A percentile compares a stretch with the other conserved stretches of the same genome.
Evolutionary conservation across 2,797 vertebrate genomes (phyloP).

Genomic region (Coreius guichenoti): DNA sequence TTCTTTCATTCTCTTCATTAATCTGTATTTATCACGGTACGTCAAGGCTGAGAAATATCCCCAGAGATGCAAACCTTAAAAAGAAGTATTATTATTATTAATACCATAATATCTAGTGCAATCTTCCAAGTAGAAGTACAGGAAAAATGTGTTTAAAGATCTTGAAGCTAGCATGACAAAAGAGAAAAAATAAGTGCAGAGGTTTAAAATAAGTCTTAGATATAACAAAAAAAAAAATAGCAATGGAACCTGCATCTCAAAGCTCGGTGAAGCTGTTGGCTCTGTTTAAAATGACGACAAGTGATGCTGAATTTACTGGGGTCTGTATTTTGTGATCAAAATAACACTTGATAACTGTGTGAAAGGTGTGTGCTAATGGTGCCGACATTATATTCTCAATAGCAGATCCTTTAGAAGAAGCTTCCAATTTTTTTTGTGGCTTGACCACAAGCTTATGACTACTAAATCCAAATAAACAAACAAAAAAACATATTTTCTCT

Average conservation of each 20-base stretch:
- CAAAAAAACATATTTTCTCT: conserved; percentile 60
- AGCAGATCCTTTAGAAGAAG: conserved; percentile 63
- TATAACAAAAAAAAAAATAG: conserved; percentile 28
- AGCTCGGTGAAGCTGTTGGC: conserved; percentile 56
- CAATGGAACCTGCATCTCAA: conserved; percentile 65
- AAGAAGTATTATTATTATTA: conserved; percentile 46
- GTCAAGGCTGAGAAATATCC: conserved; percentile 60
- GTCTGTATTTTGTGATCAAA: conserved; percentile 37
- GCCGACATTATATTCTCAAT: conserved; percentile 39
- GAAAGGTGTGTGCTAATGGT: conserved; percentile 44
- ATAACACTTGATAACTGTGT: conserved; percentile 42
- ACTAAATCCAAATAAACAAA: conserved; percentile 62
- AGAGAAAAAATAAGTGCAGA: conserved; percentile 56
- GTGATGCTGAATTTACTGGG: conserved; percentile 56
- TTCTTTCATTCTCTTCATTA: conserved; percentile 21
- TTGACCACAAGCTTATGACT: conserved; percentile 68
- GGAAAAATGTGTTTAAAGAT: conserved; percentile 49
- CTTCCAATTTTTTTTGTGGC: conserved; percentile 59
- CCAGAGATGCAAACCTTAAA: conserved; percentile 58
- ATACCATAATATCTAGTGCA: conserved; percentile 69
- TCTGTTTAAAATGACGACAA: conserved; percentile 56
- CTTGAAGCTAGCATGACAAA: conserved; percentile 51
- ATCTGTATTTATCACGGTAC: conserved; percentile 28
- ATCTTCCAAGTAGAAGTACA: conserved; percentile 58
- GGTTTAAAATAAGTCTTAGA: conserved; percentile 47